A percentile compares a stretch with the other conserved stretches of the same genome.
These are phyloP conservation scores for Rosalia funebris DNA, from an alignment of 2,888 invertebrate species.

Conservation along the genomic window DNA sequence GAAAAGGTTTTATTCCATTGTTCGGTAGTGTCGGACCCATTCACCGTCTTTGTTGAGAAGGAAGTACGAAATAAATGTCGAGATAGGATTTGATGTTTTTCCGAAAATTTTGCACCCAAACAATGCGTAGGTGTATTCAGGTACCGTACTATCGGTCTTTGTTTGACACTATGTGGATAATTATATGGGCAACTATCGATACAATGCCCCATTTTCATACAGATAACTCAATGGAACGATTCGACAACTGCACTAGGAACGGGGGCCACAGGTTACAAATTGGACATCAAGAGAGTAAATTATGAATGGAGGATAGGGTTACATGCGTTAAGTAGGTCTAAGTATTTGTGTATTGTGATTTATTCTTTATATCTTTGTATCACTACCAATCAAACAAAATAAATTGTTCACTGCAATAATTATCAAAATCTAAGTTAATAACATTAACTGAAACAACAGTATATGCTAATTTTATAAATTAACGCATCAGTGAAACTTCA, in stretches of 20 bases:
- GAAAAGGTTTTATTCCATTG: slow-evolving; percentile 61
- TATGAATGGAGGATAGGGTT: no score
- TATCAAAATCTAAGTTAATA: no score
- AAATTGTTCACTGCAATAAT: no score
- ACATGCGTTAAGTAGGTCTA: no score
- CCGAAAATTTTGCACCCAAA: slow-evolving; percentile 54
- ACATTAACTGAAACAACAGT: no score
- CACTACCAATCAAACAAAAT: no score
- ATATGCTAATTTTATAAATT: no score
- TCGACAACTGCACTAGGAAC: slow-evolving; percentile 16
- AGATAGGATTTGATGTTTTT: slow-evolving; percentile 59
- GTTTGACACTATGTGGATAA: slow-evolving; percentile 51
- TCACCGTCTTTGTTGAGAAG: slow-evolving; percentile 61
- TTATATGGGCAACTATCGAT: slow-evolving; percentile 50
- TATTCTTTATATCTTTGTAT: no score
- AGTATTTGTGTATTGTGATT: no score
- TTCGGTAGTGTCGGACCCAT: slow-evolving; percentile 61
- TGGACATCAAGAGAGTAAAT: not conserved
- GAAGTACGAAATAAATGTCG: slow-evolving; percentile 61
- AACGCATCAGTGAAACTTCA: no score
- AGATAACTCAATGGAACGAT: slow-evolving; percentile 38
- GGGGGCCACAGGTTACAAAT: not conserved
- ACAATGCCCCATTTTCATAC: slow-evolving; percentile 41
- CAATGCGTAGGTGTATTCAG: slow-evolving; percentile 56
- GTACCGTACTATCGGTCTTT: slow-evolving; percentile 46